Evolutionary conservation across 1,140 invertebrate genomes (phyloP).

Genomic region (Drosophila elegans): DNA sequence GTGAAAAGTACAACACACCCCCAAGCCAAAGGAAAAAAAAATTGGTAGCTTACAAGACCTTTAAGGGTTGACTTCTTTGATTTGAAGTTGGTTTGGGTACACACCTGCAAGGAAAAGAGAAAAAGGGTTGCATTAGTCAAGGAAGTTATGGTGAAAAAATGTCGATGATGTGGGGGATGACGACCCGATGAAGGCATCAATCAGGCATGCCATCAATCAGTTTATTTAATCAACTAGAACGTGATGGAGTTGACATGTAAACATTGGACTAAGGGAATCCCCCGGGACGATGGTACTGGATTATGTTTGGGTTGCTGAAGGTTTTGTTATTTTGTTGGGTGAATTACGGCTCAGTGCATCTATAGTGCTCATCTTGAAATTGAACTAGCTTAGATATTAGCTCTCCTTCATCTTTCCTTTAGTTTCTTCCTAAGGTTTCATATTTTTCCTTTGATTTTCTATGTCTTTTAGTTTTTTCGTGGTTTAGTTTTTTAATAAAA

Average conservation of each 20-base stretch:
- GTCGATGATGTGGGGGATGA: slow-evolving; percentile 12
- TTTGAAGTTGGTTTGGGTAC: slow-evolving; percentile 51
- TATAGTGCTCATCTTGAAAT: slow-evolving; percentile 6
- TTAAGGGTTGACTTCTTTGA: slow-evolving; percentile 53
- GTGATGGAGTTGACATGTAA: slow-evolving; percentile 58
- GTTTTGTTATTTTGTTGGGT: slow-evolving; percentile 24
- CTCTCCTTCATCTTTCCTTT: slow-evolving; percentile 18
- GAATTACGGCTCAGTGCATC: slow-evolving; percentile 24
- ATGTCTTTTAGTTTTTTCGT: neutral
- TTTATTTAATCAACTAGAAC: slow-evolving; percentile 67
- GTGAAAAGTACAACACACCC: slow-evolving; percentile 68
- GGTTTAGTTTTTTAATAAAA: too few relatives aligned
- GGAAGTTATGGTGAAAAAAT: slow-evolving; percentile 24
- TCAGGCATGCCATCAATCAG: slow-evolving; percentile 78
- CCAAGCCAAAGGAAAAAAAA: slow-evolving; percentile 10
- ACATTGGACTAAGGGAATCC: slow-evolving; percentile 10
- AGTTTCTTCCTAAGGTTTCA: slow-evolving; percentile 7
- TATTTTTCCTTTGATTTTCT: neutral
- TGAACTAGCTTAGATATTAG: slow-evolving; percentile 24
- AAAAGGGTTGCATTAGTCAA: slow-evolving; percentile 73
- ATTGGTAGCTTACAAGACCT: slow-evolving; percentile 18
- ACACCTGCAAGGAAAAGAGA: slow-evolving; percentile 71
- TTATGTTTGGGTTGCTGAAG: slow-evolving; percentile 17
- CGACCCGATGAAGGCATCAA: slow-evolving; percentile 64
- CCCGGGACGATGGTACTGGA: slow-evolving; percentile 5